Evolutionary conservation across 2,888 invertebrate genomes (phyloP), one percentile per base, ranked within the genome.

Genomic region (Neoitamus cyanurus): DNA sequence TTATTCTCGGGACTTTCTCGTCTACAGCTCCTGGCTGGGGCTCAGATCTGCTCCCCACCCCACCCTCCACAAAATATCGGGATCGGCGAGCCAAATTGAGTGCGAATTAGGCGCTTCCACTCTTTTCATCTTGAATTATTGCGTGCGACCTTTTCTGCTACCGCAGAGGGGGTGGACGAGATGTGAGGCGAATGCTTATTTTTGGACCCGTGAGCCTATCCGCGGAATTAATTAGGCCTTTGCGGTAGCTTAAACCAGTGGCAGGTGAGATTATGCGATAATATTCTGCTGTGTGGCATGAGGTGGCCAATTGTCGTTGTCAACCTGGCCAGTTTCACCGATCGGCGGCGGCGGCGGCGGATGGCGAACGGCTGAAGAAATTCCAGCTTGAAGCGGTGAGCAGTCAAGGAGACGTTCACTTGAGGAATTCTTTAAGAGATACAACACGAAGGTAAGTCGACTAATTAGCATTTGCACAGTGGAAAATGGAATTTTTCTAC

Each of bases 81-180:
- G 15, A 30, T 25, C 46, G 30, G 73, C 2, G 58, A 20, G 48
- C 15, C 78, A 58, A 78, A 78, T 78, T 78, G 25, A 48, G 48
- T 78, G 48, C 48, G 78, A 48, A 78, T 78, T 78, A 78, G 78
- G 46, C 78, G 30, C 48, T 42, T 78, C 78, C 28, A 48, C 28
- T 78, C 78, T 31, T 48, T 78, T 46, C 46, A 31, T 31, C 30
- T 70, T 30, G 13, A 70, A 13, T 15, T 28, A 70, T 70, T 34
- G 70, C 31, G n/a, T 34, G 13, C 30, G 70, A n/a, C 70, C 68
- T 11, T 68, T 68, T 25, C 68, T 25, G 1, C n/a, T 2, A 2
- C 70, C 31, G 70, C 7, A 42, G 42, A 3, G n/a, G 34, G 30
- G 70, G n/a, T 15, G 70, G n/a, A 5, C 1, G 70, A 3, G 28